These are phyloP conservation scores for Zaprionus camerounensis DNA, from an alignment of 1,140 invertebrate genomes.

Conservation along the genomic window DNA sequence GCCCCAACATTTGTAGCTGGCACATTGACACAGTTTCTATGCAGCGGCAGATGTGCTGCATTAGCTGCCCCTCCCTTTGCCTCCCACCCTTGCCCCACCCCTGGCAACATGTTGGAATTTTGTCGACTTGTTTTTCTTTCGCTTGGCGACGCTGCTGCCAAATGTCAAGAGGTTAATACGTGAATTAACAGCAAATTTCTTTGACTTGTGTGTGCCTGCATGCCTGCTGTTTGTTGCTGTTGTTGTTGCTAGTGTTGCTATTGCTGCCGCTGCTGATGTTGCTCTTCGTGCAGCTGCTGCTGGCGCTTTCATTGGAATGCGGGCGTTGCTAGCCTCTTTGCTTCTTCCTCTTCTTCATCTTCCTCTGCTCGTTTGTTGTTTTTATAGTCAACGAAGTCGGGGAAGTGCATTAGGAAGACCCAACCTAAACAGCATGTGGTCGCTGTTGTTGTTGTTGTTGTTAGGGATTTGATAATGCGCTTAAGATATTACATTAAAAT, in stretches of 20 bases:
- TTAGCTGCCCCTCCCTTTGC: slow-evolving; percentile 9
- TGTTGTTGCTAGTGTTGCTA: slow-evolving; percentile 34
- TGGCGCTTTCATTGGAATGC: slow-evolving; percentile 79
- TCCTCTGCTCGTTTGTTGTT: slow-evolving; percentile 44
- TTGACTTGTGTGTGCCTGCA: slow-evolving; percentile 78
- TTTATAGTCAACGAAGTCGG: slow-evolving; percentile 22
- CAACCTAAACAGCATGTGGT: slow-evolving; percentile 61
- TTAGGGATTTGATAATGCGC: slow-evolving; percentile 46
- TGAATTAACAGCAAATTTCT: slow-evolving; percentile 84
- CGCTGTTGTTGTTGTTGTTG: slow-evolving; percentile 27
- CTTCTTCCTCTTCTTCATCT: slow-evolving; percentile 34
- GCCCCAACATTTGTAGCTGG: slow-evolving; percentile 63
- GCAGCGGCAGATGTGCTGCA: slow-evolving; percentile 71
- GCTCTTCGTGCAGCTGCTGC: slow-evolving; percentile 71
- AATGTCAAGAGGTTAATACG: slow-evolving; percentile 84
- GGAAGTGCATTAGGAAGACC: slow-evolving; percentile 61
- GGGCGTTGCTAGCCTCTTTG: slow-evolving; percentile 69
- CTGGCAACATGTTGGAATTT: slow-evolving; percentile 67
- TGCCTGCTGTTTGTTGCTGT: slow-evolving; percentile 17
- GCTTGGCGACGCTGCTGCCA: slow-evolving; percentile 72
- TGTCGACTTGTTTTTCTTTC: slow-evolving; percentile 71
- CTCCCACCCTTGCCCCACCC: slow-evolving; percentile 12
- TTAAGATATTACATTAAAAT: slow-evolving; percentile 77
- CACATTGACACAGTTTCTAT: slow-evolving; percentile 79
- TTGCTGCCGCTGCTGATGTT: slow-evolving; percentile 31